phyloP scores from a whole-genome alignment of 1,140 invertebrate species.

The Zaprionus camerounensis region DNA sequence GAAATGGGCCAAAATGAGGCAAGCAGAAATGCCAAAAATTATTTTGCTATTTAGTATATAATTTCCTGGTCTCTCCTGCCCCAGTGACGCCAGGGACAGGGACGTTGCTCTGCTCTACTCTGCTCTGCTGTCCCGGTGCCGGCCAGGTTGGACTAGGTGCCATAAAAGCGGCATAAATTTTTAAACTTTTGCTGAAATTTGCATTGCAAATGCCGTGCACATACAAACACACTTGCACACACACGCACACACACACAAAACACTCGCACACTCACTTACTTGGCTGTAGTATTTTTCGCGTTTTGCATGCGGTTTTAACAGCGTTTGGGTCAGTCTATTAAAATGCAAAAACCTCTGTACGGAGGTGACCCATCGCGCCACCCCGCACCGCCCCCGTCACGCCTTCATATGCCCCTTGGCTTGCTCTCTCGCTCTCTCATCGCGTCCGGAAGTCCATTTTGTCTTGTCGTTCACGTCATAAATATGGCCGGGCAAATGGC shows the following conservation, averaged over 20 bases:
- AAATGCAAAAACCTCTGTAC: slow-evolving; percentile 66
- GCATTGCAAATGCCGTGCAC: slow-evolving; percentile 66
- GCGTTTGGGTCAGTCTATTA: slow-evolving; percentile 80
- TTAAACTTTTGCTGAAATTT: slow-evolving; percentile 76
- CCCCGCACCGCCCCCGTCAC: not conserved
- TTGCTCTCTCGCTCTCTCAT: slow-evolving; percentile 6
- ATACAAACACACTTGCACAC: slow-evolving; percentile 33
- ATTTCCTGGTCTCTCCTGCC: slow-evolving; percentile 57
- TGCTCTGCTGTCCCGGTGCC: slow-evolving; percentile 28
- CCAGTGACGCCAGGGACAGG: no score
- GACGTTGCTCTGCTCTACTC: not conserved
- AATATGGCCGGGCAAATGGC: slow-evolving; percentile 73
- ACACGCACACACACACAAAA: slow-evolving; percentile 23
- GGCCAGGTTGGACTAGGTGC: slow-evolving; percentile 56
- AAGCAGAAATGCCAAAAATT: slow-evolving; percentile 73
- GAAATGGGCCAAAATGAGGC: slow-evolving; percentile 53
- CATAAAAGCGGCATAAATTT: slow-evolving; percentile 80
- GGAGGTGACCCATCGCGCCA: slow-evolving; percentile 3
- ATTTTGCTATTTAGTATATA: slow-evolving; percentile 82
- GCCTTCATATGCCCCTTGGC: no score
- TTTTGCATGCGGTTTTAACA: slow-evolving; percentile 71
- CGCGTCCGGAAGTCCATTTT: slow-evolving; percentile 75
- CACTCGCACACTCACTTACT: slow-evolving; percentile 12
- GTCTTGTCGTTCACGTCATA: slow-evolving; percentile 83
- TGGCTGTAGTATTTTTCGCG: slow-evolving; percentile 61